These are phyloP conservation scores for Teleiodes luculella DNA, from an alignment of 2,888 invertebrate genomes.

Conservation along the genomic window DNA sequence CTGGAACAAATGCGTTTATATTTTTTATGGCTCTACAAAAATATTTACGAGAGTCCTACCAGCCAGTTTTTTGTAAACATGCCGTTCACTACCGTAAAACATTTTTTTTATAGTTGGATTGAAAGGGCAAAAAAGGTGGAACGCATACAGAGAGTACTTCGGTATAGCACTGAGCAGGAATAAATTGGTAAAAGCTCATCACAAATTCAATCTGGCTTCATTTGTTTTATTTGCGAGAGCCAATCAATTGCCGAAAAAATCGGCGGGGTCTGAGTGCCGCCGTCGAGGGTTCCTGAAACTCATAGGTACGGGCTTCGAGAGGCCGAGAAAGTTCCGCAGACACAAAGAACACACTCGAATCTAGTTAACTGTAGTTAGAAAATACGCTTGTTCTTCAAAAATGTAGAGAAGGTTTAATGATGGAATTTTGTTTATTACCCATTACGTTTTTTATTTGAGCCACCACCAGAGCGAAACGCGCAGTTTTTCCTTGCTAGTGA, in stretches of 20 bases:
- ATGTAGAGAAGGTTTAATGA: no score
- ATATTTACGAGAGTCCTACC: neutral
- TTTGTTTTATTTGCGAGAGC: constrained; percentile 65
- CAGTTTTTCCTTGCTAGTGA: no score
- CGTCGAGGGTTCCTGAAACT: constrained; percentile 4
- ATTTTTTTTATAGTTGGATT: neutral
- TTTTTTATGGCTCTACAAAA: neutral
- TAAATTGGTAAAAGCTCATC: constrained; percentile 51
- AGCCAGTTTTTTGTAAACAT: constrained; percentile 1
- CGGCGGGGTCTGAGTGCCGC: constrained; percentile 15
- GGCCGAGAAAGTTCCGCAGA: neutral
- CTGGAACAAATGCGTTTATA: neutral
- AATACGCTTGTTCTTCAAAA: no score
- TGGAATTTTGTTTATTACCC: no score
- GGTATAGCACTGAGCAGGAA: constrained; percentile 25
- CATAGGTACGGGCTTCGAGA: neutral
- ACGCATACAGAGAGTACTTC: neutral
- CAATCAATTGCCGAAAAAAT: constrained; percentile 71
- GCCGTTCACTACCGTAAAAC: neutral
- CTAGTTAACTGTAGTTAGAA: neutral
- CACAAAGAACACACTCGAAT: neutral
- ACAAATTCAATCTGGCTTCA: constrained; percentile 67
- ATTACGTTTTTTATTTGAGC: no score
- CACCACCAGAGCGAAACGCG: no score
- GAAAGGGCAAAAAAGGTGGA: neutral